phyloP scores from a whole-genome alignment of 1,140 invertebrate species.

The Eciton burchellii region DNA sequence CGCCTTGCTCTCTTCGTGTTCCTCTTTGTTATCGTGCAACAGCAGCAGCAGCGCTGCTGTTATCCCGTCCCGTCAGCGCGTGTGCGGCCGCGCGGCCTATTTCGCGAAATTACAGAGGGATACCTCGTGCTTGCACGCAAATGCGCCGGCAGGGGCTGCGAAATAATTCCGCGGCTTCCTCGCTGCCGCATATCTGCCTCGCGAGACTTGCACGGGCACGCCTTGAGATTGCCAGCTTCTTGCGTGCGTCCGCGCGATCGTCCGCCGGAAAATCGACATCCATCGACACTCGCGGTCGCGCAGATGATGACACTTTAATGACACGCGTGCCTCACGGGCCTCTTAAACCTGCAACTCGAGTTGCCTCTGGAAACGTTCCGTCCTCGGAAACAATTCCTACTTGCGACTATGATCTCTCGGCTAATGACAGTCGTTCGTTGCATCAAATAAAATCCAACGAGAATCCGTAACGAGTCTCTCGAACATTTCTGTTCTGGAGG shows the following conservation, averaged over 20 bases:
- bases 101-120: conserved; percentile 66
- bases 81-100: conserved; percentile 51
- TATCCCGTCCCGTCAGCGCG: neutral
- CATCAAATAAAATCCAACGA: too few species aligned
- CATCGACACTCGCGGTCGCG: conserved; percentile 10
- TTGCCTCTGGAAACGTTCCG: too few species aligned
- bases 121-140: conserved; percentile 22
- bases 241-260: conserved; percentile 42
- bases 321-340: neutral
- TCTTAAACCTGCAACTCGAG: neutral
- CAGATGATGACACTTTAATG: conserved; percentile 35
- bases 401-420: too few species aligned
- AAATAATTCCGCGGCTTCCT: conserved; percentile 57
- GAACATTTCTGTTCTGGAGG: too few species aligned
- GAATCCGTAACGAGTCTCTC: too few species aligned
- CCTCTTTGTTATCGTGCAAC: conserved; percentile 32
- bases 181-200: conserved; percentile 31
- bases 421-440: too few species aligned
- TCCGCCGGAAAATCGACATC: conserved; percentile 8
- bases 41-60: neutral
- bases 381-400: too few species aligned
- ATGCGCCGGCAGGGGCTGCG: conserved; percentile 27
- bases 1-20: conserved; percentile 11
- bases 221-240: conserved; percentile 55
- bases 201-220: conserved; percentile 21